Base-by-base conservation (phyloP, 2,888 invertebrate species). In the Cephus pygmeus region DNA sequence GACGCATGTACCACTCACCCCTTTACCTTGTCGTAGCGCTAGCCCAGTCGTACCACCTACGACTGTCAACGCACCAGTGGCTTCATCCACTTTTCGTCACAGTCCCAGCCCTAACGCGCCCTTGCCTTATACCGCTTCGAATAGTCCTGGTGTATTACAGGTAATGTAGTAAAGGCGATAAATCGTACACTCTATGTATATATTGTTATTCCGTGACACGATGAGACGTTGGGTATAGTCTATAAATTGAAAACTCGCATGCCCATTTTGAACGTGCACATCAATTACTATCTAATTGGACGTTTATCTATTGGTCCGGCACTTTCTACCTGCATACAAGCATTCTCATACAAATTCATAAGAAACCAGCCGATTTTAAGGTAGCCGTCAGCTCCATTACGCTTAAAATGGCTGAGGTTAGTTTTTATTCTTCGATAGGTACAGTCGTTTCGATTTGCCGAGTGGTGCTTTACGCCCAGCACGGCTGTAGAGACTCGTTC, bases 1-100 rank as follows among this genome's bases (percentile, higher is more conserved):
- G 75, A 93, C 94, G 73, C 94, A 95, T 33, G 93, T 95, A 1
- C 85, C 90, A 15, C 79, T 90, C 23, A 88, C 89, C 15, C 88
- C 90, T 36, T 78, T 90, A 73, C 89, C 90, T 4, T 88, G 88
- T 76, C 86, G 90, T 78, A 90, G 90, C 80, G 85, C 88, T 77
- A 90, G 90, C 79, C 91, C 90, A 4, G 86, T 89, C 35, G 86
- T 87, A 2, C 87, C 75, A 73, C 78, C 75, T 33, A 84, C 86
- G 12, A 87, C 82, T 75, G 86, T 88, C 69, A 83, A 86, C 4
- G 84, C 86, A 15, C 84, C 88, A 1, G 83, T 85, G 0, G 83
- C 88, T 1, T 88, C 90, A 1, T 87, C 90, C 6, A 90, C 89
- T 9, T 90, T 89, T 77, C 85, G 89, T 36, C 89, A 90, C 79